These are phyloP conservation scores for Podarcis raffonei DNA, from an alignment of 2,113 vertebrate species.

Conservation along the genomic window DNA sequence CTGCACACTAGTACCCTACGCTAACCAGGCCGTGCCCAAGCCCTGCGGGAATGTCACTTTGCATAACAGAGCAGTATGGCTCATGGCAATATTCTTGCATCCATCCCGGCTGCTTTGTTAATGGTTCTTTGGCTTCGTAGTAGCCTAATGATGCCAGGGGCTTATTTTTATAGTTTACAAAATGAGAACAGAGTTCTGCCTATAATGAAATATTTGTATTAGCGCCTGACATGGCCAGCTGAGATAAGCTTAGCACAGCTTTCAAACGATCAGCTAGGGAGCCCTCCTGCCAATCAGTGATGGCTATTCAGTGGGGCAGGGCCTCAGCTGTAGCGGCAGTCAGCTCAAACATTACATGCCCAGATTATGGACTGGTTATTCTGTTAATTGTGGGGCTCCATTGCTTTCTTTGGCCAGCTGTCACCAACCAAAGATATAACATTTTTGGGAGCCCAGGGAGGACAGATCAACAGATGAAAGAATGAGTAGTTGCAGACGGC, in stretches of 20 bases:
- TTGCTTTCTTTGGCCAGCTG: neutral
- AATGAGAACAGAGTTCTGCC: constrained; percentile 3
- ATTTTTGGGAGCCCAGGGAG: neutral
- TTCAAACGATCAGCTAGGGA: neutral
- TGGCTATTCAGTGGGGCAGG: neutral
- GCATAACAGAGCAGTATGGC: neutral
- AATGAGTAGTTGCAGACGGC: neutral
- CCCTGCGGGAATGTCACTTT: neutral
- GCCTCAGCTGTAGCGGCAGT: neutral
- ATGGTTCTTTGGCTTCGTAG: neutral
- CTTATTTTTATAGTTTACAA: neutral
- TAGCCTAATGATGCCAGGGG: neutral
- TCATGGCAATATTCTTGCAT: neutral
- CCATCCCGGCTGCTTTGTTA: neutral
- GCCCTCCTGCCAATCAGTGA: neutral
- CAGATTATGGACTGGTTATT: neutral
- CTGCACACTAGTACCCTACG: neutral
- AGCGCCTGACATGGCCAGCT: neutral
- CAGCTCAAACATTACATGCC: neutral
- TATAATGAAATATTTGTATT: constrained; percentile 15
- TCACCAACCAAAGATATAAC: neutral
- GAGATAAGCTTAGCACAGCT: constrained; percentile 1
- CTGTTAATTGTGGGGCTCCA: neutral
- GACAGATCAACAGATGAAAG: neutral
- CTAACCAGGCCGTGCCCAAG: neutral